phyloP scores from a whole-genome alignment of 2,888 invertebrate species.

The Trichogramma evanescens region DNA sequence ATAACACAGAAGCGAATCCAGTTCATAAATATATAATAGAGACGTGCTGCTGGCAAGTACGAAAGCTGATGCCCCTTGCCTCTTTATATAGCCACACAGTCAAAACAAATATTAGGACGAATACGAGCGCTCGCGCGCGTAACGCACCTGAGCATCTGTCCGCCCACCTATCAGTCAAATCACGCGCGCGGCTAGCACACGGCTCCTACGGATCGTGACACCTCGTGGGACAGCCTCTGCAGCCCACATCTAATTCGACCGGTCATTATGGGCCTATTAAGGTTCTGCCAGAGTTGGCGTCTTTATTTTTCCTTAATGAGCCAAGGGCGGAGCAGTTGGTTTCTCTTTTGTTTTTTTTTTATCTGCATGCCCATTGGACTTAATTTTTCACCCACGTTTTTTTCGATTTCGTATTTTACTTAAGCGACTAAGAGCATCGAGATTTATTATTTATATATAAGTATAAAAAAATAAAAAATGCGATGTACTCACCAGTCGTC shows the following conservation, averaged over 20 bases:
- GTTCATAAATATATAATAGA: too few relatives aligned
- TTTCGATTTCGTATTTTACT: too few relatives aligned
- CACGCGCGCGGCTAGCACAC: background rate
- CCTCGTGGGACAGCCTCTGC: background rate
- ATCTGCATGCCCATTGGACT: too few relatives aligned
- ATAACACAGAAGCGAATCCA: too few relatives aligned
- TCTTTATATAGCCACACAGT: too few relatives aligned
- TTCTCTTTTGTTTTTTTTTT: background rate
- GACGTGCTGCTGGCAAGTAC: too few relatives aligned
- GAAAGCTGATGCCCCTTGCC: too few relatives aligned
- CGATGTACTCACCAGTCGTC: conserved; percentile 91
- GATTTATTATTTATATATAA: background rate
- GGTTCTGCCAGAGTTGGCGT: too few relatives aligned
- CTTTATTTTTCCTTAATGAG: background rate
- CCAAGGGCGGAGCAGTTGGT: background rate
- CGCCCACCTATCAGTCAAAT: conserved; percentile 19
- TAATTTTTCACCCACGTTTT: too few relatives aligned
- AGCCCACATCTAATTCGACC: background rate
- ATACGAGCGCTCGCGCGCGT: background rate
- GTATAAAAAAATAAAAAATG: background rate
- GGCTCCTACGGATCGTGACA: too few relatives aligned
- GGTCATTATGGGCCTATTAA: background rate
- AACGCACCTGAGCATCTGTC: conserved; percentile 4
- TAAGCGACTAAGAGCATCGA: background rate
- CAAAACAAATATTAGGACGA: too few relatives aligned